A percentile compares a stretch with the other conserved stretches of the same genome.
Conservation (phyloP, 2,113 vertebrate genomes). For the Microcebus murinus region DNA sequence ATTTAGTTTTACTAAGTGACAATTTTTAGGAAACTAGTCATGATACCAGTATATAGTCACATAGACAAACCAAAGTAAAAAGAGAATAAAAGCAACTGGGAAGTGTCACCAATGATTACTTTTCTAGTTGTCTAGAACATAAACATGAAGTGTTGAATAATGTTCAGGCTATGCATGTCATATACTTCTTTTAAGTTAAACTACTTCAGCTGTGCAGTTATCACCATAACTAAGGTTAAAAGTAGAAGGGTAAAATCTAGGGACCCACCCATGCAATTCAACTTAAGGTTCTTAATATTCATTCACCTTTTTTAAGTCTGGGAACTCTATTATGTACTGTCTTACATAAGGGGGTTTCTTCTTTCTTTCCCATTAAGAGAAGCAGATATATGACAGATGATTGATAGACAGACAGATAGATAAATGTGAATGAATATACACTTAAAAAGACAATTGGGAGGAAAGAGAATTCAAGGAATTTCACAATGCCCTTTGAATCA, state of each 20-base stretch:
- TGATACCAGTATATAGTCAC: not conserved
- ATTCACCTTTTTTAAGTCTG: conserved; percentile 4
- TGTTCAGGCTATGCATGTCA: not conserved
- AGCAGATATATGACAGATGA: not conserved
- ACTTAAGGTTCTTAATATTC: conserved; percentile 24
- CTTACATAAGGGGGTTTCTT: conserved; percentile 1
- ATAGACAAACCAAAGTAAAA: conserved; percentile 21
- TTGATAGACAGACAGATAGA: not conserved
- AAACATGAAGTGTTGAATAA: conserved; percentile 22
- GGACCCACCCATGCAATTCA: not conserved
- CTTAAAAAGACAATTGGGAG: not conserved
- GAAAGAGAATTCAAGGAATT: conserved; percentile 51
- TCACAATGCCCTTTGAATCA: not conserved
- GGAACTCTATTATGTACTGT: not conserved
- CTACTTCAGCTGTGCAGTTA: conserved; percentile 16
- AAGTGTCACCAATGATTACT: not conserved
- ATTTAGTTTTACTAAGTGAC: conserved; percentile 46
- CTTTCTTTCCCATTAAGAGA: conserved; percentile 27
- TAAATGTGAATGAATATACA: not conserved
- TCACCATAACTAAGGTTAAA: not conserved
- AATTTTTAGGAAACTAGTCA: conserved; percentile 21
- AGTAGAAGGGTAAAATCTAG: not conserved
- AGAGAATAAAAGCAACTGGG: not conserved
- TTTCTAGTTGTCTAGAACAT: conserved; percentile 20
- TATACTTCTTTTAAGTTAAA: conserved; percentile 47